Evolutionary conservation across 2,113 vertebrate species (phyloP).

Genomic region (Vulpes ferrilata): DNA sequence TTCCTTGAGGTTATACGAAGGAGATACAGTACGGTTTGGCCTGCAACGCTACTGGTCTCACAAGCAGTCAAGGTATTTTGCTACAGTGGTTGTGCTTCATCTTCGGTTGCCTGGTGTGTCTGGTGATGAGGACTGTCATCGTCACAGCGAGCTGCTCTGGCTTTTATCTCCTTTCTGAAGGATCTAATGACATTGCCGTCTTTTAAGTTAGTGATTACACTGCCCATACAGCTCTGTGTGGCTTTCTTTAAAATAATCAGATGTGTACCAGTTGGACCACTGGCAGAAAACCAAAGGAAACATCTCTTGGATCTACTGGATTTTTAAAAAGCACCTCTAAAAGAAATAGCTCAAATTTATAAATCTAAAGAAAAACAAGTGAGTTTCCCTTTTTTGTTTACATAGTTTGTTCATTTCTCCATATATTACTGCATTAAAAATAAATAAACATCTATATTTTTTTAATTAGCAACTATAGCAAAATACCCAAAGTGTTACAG

Average conservation of each 20-base stretch:
- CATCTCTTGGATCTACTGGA: slow-evolving; percentile 80
- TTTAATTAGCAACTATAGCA: slow-evolving; percentile 89
- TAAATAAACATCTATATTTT: slow-evolving; percentile 91
- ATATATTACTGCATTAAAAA: slow-evolving; percentile 93
- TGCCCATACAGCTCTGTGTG: slow-evolving; percentile 75
- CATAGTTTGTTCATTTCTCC: slow-evolving; percentile 89
- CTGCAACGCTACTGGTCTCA: slow-evolving; percentile 83
- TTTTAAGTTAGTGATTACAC: slow-evolving; percentile 60
- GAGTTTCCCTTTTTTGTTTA: slow-evolving; percentile 87
- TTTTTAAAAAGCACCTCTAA: slow-evolving; percentile 85
- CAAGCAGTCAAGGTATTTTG: slow-evolving; percentile 90
- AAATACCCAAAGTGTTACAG: slow-evolving; percentile 90
- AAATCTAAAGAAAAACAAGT: slow-evolving; percentile 88
- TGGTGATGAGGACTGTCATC: slow-evolving; percentile 56
- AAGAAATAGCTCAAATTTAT: slow-evolving; percentile 89
- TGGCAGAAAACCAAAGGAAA: slow-evolving; percentile 82
- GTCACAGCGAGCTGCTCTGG: slow-evolving; percentile 68
- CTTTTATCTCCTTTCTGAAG: slow-evolving; percentile 67
- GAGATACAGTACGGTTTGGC: slow-evolving; percentile 87
- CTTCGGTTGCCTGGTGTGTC: slow-evolving; percentile 68
- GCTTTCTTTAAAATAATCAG: slow-evolving; percentile 75
- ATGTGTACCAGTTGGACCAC: slow-evolving; percentile 74
- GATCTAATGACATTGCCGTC: slow-evolving; percentile 40
- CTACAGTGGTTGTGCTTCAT: slow-evolving; percentile 86
- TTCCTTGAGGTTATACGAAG: slow-evolving; percentile 83